Conservation (phyloP, 2,797 vertebrate species). For the Catharus ustulatus region DNA sequence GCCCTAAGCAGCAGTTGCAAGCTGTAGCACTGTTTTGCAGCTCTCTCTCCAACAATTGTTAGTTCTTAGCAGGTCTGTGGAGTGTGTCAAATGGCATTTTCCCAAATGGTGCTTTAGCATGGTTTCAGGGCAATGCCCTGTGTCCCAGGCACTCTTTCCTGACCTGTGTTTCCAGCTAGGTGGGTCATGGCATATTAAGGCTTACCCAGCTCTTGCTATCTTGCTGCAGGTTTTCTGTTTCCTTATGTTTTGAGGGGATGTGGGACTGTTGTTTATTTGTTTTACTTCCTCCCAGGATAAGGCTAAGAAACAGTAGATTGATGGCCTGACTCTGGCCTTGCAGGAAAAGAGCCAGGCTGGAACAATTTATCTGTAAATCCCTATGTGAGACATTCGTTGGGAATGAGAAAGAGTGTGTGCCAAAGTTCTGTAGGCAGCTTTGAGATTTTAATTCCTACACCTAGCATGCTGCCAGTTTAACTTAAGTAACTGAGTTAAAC, state of each 20-base stretch:
- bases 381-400: not conserved
- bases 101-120: rapidly evolving
- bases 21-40: not conserved
- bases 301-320: not conserved
- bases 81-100: not conserved
- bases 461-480: not conserved
- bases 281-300: not conserved
- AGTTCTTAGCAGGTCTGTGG: not conserved
- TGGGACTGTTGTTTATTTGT: not conserved
- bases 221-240: not conserved
- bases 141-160: not conserved
- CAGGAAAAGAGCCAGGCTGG: not conserved
- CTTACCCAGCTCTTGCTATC: not conserved
- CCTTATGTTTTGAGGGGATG: not conserved
- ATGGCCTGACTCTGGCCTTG: not conserved
- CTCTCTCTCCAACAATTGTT: not conserved
- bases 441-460: slow-evolving; percentile 1
- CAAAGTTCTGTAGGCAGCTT: not conserved
- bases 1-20: not conserved
- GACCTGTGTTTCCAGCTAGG: not conserved
- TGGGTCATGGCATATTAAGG: not conserved
- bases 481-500: not conserved
- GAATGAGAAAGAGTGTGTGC: not conserved
- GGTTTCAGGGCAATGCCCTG: not conserved
- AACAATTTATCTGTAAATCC: not conserved